Percentiles rank a stretch among this genome's conserved stretches.
phyloP scores from a whole-genome alignment of 1,140 invertebrate species.

The Drosophila ananassae region DNA sequence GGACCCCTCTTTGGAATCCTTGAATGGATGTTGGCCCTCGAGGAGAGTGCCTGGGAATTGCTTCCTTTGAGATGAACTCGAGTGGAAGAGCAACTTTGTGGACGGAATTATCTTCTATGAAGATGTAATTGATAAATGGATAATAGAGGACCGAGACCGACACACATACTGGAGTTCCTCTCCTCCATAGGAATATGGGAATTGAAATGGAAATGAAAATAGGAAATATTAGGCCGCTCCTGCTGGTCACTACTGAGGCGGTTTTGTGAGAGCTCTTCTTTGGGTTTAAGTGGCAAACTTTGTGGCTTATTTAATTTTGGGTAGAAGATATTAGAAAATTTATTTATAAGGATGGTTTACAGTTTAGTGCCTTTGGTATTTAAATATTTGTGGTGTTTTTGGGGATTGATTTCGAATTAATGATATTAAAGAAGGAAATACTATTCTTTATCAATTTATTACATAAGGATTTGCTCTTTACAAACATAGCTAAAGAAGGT shows the following conservation, averaged over 20 bases:
- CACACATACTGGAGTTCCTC: background rate
- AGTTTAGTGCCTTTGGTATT: no score
- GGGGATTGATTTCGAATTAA: no score
- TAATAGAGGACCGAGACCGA: background rate
- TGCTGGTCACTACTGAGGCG: background rate
- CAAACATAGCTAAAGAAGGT: no score
- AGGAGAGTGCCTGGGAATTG: slow-evolving; percentile 32
- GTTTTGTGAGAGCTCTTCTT: no score
- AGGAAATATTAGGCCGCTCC: background rate
- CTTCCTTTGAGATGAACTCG: slow-evolving; percentile 39
- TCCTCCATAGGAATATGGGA: slow-evolving; percentile 3
- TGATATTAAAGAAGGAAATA: no score
- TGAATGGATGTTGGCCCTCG: slow-evolving; percentile 8
- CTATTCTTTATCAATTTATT: no score
- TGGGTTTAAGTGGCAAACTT: no score
- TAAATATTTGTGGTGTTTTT: no score
- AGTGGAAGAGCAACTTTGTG: slow-evolving; percentile 50
- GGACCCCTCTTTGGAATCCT: background rate
- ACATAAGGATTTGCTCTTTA: no score
- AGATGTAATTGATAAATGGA: slow-evolving; percentile 49
- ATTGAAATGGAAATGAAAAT: slow-evolving; percentile 21
- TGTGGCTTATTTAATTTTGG: no score
- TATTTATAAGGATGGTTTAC: no score
- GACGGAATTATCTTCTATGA: slow-evolving; percentile 44
- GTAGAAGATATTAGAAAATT: no score